phyloP scores from a whole-genome alignment of 2,888 invertebrate genomes.

The Leptogaster cylindrica region DNA sequence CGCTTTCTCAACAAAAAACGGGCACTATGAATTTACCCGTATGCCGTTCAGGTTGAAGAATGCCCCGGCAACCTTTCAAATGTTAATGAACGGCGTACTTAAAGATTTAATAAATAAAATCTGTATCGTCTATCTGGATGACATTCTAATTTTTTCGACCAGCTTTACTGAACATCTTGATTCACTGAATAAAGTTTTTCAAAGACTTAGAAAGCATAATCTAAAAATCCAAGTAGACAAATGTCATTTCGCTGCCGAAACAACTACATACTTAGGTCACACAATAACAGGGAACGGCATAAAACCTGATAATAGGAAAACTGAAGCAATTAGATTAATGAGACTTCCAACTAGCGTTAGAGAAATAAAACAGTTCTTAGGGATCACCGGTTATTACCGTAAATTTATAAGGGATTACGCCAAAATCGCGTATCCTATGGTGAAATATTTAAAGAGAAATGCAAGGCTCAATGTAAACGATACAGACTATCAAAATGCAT shows the following conservation, averaged over 20 bases:
- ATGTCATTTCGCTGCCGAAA: slow-evolving; percentile 33
- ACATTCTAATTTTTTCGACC: slow-evolving; percentile 13
- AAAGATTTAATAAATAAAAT: slow-evolving; percentile 8
- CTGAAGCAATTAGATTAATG: slow-evolving; percentile 44
- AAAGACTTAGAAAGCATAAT: slow-evolving; percentile 23
- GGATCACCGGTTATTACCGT: slow-evolving; percentile 44
- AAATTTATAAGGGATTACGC: too few relatives aligned
- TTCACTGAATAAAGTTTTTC: neutral
- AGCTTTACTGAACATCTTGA: neutral
- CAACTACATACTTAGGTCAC: slow-evolving; percentile 42
- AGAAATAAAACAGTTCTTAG: slow-evolving; percentile 43
- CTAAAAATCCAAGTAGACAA: slow-evolving; percentile 40
- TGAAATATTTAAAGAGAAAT: slow-evolving; percentile 45
- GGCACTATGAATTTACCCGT: slow-evolving; percentile 40
- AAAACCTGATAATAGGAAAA: slow-evolving; percentile 51
- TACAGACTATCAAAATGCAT: too few relatives aligned
- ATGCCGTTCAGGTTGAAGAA: slow-evolving; percentile 43
- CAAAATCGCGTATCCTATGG: slow-evolving; percentile 42
- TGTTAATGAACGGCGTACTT: slow-evolving; percentile 18
- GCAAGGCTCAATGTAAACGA: slow-evolving; percentile 40
- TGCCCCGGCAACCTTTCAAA: slow-evolving; percentile 43
- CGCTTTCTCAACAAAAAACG: slow-evolving; percentile 15
- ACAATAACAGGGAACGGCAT: slow-evolving; percentile 46
- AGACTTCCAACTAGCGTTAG: slow-evolving; percentile 21
- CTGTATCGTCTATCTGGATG: slow-evolving; percentile 12